Evolutionary conservation across 1,140 invertebrate species (phyloP).

Genomic region (Drosophila teissieri): DNA sequence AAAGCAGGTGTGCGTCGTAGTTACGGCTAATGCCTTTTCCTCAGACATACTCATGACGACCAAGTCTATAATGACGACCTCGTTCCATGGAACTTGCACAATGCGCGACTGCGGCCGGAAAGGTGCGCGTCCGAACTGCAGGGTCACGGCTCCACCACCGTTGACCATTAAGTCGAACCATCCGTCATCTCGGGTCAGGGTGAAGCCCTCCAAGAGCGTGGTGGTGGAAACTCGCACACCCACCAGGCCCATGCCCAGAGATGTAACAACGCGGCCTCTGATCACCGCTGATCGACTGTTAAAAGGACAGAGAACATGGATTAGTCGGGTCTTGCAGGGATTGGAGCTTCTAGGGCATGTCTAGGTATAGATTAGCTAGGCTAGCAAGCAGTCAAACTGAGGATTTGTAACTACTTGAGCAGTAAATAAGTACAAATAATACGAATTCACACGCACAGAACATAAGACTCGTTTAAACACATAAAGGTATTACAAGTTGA

Average conservation of each 20-base stretch:
- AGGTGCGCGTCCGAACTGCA: constrained; percentile 96
- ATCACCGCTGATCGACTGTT: constrained; percentile 97
- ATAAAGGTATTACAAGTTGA: constrained; percentile 81
- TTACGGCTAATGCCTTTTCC: constrained; percentile 87
- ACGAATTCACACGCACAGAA: constrained; percentile 80
- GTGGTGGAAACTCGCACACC: constrained; percentile 97
- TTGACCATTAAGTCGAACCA: constrained; percentile 99
- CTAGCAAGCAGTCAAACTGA: constrained; percentile 63
- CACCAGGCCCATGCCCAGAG: constrained; percentile 95
- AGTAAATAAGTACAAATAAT: constrained; percentile 72
- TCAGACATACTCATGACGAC: constrained; percentile 94
- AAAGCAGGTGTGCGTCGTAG: constrained; percentile 91
- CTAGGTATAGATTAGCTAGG: constrained; percentile 34
- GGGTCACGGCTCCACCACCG: constrained; percentile 96
- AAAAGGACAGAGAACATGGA: constrained; percentile 45
- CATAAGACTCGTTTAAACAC: constrained; percentile 79
- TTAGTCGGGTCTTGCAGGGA: constrained; percentile 59
- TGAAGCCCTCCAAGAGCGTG: constrained; percentile 96
- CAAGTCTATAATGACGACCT: constrained; percentile 95
- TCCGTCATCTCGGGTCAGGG: constrained; percentile 94
- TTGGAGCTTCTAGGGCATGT: constrained; percentile 25
- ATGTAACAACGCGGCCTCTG: constrained; percentile 95
- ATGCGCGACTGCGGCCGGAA: constrained; percentile 96
- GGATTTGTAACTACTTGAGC: constrained; percentile 66
- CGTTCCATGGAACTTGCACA: constrained; percentile 98